Base-by-base conservation (phyloP, 37 sponge, comb jelly and placozoan genomes). In the Oopsacas minuta region DNA sequence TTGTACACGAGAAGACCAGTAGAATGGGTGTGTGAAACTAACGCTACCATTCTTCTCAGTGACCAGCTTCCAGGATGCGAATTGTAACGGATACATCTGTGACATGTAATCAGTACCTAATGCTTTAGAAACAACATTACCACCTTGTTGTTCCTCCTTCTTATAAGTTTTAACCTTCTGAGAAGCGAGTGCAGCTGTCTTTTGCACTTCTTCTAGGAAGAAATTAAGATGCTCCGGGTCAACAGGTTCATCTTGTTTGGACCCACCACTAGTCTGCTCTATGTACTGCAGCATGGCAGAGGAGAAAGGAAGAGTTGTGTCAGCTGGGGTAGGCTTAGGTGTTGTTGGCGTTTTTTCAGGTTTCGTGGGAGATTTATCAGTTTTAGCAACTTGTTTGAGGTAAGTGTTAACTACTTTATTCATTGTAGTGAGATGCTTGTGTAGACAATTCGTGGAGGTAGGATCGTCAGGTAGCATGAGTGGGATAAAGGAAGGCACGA, bases 61-160 rank as follows among this genome's bases (percentile, higher is more conserved):
- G 32, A 61, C 75, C 5, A 61, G 30, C 28, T 61, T 61, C 75
- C 17, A 61, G 7, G 75, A 61, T 25, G 92, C 92, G 82, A 94
- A 94, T 83, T 94, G 94, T 12, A 94, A 75, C 39, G 92, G 88
- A 38, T 82, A 87, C 91, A 94, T 94, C 38, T 81, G 61, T 20
- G 84, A 83, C 87, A 92, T 89, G 88, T 94, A 94, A 1, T 36
- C 52, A 37, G 88, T 61, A 25, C 75, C 75, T 61, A 61, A 7
- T 5, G 30, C 30, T 12, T 61, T 61, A 61, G 75, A 61, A 3
- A 61, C 75, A 20, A 61, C 75, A 25, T 61, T 61, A 3, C 75
- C 75, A 3, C 32, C 22, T 61, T 20, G 1, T 34, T 61, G 5
- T 61, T 61, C 75, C 28, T 61, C 75, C 30, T 61, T 61, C 30